Base-by-base conservation (phyloP, 53 echinoderm and acorn worm species). In the Holothuria leucospilota region DNA sequence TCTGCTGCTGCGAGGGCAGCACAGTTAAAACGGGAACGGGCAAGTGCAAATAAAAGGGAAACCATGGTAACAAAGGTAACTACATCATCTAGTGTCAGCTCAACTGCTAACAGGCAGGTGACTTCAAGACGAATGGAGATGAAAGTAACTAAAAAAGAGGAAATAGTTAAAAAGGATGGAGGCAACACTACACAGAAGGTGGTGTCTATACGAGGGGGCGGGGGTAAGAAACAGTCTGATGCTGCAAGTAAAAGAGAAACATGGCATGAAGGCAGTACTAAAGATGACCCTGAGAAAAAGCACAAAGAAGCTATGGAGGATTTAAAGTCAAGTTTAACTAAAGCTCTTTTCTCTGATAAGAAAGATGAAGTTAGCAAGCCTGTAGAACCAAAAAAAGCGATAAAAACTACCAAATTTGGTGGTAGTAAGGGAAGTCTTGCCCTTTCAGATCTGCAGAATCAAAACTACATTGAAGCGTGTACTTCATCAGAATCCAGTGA, bases 381-480 rank as follows among this genome's bases (percentile, higher is more conserved):
- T 20, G 24, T 34, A 34, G 59, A 59, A 60, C 13, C 14, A 15
- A 80, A 80, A 62, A 80, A 13, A 6, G 6, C 59, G 1, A 20
- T 29, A 12, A 60, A 80, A 29, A 40, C 21, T 2, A 53, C 8
- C 21, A 80, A 28, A 26, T 27, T 61, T 27, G 28, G 28, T 24
- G 61, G 53, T 29, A 38, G 13, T 8, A 80, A 80, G 29, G 29
- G 80, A 4, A 59, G 28, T 24, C 78, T 78, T 15, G 59, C 29
- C 25, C 56, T 78, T 9, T 82, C 82, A n/a, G 82, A 82, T 63
- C 26, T 83, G 8, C 84, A 83, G 39, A 83, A 83, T 24, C 84
- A 83, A 46, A 83, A 83, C 18, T 83, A 83, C 29, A 83, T 83
- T 42, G 66, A 83, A 13, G 6, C 82, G 7, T 78, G 39, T 71